phyloP scores from a whole-genome alignment of 2,113 vertebrate species.

The Marmota flaviventris region DNA sequence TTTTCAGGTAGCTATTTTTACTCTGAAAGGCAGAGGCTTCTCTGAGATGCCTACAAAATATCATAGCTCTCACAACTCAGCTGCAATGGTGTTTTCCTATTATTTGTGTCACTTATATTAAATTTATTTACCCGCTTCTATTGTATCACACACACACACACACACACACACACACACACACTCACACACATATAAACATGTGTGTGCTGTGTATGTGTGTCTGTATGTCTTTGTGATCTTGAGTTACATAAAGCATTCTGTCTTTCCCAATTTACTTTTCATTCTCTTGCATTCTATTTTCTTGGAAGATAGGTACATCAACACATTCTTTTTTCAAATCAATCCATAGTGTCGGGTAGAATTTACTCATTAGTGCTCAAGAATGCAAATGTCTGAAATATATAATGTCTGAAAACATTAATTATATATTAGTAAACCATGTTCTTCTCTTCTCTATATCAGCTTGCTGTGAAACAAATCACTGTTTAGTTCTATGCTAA shows the following conservation, averaged over 20 bases:
- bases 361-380: neutral
- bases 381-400: neutral
- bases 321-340: conserved; percentile 37
- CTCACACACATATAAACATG: too few relatives aligned
- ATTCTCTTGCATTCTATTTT: conserved; percentile 20
- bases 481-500: conserved; percentile 33
- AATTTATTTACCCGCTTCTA: conserved; percentile 15
- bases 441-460: neutral
- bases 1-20: conserved; percentile 38
- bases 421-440: neutral
- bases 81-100: neutral
- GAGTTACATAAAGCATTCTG: neutral
- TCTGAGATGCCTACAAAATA: neutral
- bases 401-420: conserved; percentile 6
- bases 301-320: neutral
- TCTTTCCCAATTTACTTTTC: neutral
- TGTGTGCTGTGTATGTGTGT: neutral
- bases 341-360: neutral
- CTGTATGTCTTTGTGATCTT: neutral
- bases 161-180: too few relatives aligned
- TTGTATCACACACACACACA: neutral
- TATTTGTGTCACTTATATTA: neutral
- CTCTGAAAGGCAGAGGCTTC: neutral
- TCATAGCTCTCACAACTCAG: neutral
- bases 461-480: neutral